phyloP scores from a whole-genome alignment of 2,113 vertebrate genomes.

The Thamnaconus septentrionalis region DNA sequence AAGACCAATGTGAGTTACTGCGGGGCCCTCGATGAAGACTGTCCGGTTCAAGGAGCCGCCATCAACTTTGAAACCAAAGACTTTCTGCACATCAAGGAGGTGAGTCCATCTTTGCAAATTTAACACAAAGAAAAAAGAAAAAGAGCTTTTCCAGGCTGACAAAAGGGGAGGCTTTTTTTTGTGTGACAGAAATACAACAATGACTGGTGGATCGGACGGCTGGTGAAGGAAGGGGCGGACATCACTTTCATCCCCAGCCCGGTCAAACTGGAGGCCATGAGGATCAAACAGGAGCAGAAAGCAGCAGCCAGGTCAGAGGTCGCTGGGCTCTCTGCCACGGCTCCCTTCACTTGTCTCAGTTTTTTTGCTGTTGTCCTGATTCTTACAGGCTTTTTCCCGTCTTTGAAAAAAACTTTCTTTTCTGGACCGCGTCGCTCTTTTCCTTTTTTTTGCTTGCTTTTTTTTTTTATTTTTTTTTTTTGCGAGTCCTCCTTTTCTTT shows the following conservation, averaged over 20 bases:
- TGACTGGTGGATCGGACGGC: constrained; percentile 96
- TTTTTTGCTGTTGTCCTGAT: constrained; percentile 13
- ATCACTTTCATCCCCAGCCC: constrained; percentile 96
- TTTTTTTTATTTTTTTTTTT: constrained; percentile 4
- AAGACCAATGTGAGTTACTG: constrained; percentile 95
- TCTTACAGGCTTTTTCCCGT: constrained; percentile 14
- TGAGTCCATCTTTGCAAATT: constrained; percentile 41
- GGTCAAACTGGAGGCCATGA: constrained; percentile 90
- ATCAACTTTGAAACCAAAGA: constrained; percentile 97
- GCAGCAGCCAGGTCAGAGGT: constrained; percentile 75
- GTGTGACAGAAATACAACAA: constrained; percentile 89
- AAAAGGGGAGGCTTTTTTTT: constrained; percentile 1
- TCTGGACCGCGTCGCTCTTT: constrained; percentile 18
- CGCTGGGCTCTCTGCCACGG: background rate
- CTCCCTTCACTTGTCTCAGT: background rate
- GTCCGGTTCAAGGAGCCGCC: constrained; percentile 91
- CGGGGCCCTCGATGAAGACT: constrained; percentile 85
- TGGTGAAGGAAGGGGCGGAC: constrained; percentile 95
- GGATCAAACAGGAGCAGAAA: constrained; percentile 89
- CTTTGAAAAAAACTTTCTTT: constrained; percentile 29
- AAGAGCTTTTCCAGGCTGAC: too few relatives aligned
- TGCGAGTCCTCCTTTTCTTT: constrained; percentile 9
- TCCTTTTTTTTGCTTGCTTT: constrained; percentile 8
- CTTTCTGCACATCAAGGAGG: constrained; percentile 98
- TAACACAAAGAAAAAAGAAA: too few relatives aligned